These are phyloP conservation scores for Blera fallax DNA, from an alignment of 2,888 invertebrate species.

Conservation along the genomic window DNA sequence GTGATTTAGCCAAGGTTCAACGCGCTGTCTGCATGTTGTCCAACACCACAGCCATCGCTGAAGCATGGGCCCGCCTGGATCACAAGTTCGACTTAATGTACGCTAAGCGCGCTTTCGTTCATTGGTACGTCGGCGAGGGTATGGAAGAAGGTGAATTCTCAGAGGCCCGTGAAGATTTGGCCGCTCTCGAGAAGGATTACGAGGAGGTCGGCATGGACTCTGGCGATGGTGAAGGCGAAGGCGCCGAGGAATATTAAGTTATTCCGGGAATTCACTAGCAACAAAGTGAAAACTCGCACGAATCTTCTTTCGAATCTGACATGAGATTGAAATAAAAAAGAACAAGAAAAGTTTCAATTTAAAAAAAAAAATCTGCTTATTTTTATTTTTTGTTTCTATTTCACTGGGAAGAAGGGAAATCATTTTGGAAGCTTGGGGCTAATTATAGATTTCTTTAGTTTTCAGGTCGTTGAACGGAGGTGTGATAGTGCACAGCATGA, in stretches of 20 bases:
- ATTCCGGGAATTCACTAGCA: conserved; percentile 41
- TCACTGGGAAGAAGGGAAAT: not conserved
- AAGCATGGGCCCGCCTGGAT: conserved; percentile 98
- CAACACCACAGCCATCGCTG: conserved; percentile 98
- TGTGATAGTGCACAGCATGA: not conserved
- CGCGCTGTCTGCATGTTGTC: conserved; percentile 99
- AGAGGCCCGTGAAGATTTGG: conserved; percentile 89
- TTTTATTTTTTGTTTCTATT: not conserved
- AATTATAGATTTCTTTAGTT: not conserved
- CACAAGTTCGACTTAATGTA: conserved; percentile 99
- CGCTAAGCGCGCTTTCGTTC: conserved; percentile 97
- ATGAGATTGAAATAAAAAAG: conserved; percentile 66
- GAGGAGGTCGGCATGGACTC: conserved; percentile 95
- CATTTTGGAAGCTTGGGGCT: not conserved
- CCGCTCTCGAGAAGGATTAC: conserved; percentile 93
- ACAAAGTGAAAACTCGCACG: conserved; percentile 35
- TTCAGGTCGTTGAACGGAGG: conserved; percentile 15
- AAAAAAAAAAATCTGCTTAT: conserved; percentile 30
- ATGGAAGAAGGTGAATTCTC: conserved; percentile 95
- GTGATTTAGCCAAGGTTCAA: conserved; percentile 96
- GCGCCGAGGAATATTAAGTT: conserved; percentile 89
- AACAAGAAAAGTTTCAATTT: conserved; percentile 54
- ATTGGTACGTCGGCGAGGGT: conserved; percentile 95
- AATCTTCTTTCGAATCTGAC: conserved; percentile 64
- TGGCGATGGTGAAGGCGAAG: conserved; percentile 90